These are phyloP conservation scores for Pocota personata DNA, from an alignment of 2,888 invertebrate species.

Conservation along the genomic window DNA sequence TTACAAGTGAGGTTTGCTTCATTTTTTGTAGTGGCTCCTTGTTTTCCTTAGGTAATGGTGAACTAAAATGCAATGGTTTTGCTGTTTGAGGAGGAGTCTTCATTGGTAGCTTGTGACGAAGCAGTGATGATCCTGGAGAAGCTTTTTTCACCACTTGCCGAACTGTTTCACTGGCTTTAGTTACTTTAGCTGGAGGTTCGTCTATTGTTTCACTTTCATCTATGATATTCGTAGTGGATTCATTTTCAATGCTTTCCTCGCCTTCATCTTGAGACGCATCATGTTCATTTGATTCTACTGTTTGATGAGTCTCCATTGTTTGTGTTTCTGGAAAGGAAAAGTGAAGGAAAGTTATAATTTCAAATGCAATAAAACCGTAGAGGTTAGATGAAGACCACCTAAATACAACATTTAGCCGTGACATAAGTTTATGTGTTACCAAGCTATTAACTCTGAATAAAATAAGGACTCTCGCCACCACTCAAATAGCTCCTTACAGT, in stretches of 20 bases:
- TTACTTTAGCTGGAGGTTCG: slow-evolving; percentile 54
- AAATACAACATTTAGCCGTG: no score
- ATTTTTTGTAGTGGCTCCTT: slow-evolving; percentile 43
- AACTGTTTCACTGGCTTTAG: slow-evolving; percentile 15
- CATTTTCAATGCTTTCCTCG: slow-evolving; percentile 56
- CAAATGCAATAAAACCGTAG: neutral
- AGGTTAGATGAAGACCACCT: no score
- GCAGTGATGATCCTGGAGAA: slow-evolving; percentile 1
- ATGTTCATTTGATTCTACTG: neutral
- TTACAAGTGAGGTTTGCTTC: neutral
- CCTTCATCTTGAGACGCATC: slow-evolving; percentile 1
- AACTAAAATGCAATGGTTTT: slow-evolving; percentile 24
- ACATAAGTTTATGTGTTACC: no score
- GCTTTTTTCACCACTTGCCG: slow-evolving; percentile 55
- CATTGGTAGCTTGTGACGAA: slow-evolving; percentile 40
- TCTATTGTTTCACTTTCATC: slow-evolving; percentile 19
- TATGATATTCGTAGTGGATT: slow-evolving; percentile 28
- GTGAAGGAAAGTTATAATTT: neutral
- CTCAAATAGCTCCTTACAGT: no score
- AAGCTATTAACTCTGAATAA: no score
- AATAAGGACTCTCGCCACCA: no score
- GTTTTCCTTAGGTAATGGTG: slow-evolving; percentile 49
- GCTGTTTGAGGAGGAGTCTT: neutral
- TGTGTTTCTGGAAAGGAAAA: slow-evolving; percentile 34
- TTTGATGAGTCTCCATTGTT: slow-evolving; percentile 2